A percentile compares a stretch with the other conserved stretches of the same genome.
phyloP scores from a whole-genome alignment of 2,113 vertebrate genomes.

The Anhinga anhinga region DNA sequence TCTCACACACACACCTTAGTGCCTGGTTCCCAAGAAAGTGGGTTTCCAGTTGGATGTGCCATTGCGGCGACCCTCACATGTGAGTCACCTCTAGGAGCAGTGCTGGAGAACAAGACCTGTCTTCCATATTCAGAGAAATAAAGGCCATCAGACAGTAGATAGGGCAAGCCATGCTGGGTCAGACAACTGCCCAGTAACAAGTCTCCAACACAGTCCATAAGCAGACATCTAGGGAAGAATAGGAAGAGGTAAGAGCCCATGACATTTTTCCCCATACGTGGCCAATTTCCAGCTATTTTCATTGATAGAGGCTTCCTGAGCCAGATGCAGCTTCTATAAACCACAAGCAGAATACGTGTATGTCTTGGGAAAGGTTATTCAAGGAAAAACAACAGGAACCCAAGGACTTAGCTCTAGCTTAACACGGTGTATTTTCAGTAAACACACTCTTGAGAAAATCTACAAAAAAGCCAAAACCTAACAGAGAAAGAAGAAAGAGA shows the following conservation, averaged over 20 bases:
- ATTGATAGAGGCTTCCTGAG: background rate
- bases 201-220: background rate
- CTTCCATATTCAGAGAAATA: background rate
- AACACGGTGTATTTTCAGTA: background rate
- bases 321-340: background rate
- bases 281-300: background rate
- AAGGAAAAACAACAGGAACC: background rate
- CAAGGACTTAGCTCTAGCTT: background rate
- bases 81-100: background rate
- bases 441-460: background rate
- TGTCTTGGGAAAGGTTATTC: background rate
- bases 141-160: background rate
- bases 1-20: background rate
- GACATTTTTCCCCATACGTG: background rate
- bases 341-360: background rate
- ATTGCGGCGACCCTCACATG: fast-evolving
- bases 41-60: fast-evolving
- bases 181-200: background rate
- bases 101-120: background rate
- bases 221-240: background rate
- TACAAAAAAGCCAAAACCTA: background rate
- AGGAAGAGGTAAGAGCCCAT: fast-evolving
- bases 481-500: background rate
- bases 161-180: background rate
- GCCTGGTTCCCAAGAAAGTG: background rate